Evolutionary conservation across 2,888 invertebrate genomes (phyloP).

Genomic region (Brachypalpus laphriformis): DNA sequence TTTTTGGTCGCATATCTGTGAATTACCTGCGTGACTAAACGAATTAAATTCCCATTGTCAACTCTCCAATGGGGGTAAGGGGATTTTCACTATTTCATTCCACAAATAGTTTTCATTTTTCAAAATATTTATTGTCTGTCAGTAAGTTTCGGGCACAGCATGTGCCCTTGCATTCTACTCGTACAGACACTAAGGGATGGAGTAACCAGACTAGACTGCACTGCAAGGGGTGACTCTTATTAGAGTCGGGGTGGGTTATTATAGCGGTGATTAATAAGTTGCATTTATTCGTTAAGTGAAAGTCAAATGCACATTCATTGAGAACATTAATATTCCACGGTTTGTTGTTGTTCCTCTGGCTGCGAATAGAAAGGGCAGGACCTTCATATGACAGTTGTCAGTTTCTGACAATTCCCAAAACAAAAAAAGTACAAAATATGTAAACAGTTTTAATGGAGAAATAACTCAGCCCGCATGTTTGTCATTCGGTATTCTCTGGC

Average conservation of each 20-base stretch:
- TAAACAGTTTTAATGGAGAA: slow-evolving; percentile 41
- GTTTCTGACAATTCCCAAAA: slow-evolving; percentile 38
- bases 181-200: slow-evolving; percentile 24
- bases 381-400: slow-evolving; percentile 58
- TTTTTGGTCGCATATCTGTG: slow-evolving; percentile 52
- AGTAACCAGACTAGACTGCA: slow-evolving; percentile 24
- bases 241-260: slow-evolving; percentile 31
- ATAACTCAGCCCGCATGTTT: slow-evolving; percentile 67
- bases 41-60: slow-evolving; percentile 73
- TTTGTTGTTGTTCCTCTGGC: slow-evolving; percentile 15
- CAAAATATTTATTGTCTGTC: slow-evolving; percentile 74
- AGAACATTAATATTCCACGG: slow-evolving; percentile 70
- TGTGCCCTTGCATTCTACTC: slow-evolving; percentile 7
- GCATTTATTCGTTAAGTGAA: slow-evolving; percentile 69
- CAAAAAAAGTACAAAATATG: slow-evolving; percentile 8
- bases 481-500: slow-evolving; percentile 41
- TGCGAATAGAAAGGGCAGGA: slow-evolving; percentile 46
- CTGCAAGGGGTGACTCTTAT: slow-evolving; percentile 21
- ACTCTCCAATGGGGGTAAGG: slow-evolving; percentile 38
- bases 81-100: neutral
- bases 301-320: slow-evolving; percentile 74
- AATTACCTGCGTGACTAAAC: slow-evolving; percentile 73
- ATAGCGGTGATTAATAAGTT: slow-evolving; percentile 70
- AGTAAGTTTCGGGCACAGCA: slow-evolving; percentile 56
- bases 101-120: slow-evolving; percentile 69